These are phyloP conservation scores for Archivesica marissinica DNA, from an alignment of 1,140 invertebrate species.

Conservation along the genomic window DNA sequence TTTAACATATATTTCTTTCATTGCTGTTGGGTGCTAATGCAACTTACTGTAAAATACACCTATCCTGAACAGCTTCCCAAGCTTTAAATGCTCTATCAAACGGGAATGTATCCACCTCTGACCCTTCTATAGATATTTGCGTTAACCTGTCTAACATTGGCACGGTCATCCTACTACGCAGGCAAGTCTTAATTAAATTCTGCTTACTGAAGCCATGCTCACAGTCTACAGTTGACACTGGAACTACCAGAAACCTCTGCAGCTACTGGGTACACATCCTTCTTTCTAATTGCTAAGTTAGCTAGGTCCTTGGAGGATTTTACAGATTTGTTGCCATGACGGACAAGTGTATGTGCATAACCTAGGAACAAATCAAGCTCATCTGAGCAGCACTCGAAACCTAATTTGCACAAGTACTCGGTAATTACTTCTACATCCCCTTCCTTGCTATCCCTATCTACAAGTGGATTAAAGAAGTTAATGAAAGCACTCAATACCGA, in stretches of 20 bases:
- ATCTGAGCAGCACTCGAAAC: conserved; percentile 5
- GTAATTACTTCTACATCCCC: neutral
- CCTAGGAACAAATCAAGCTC: neutral
- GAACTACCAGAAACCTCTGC: conserved; percentile 24
- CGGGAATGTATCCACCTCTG: neutral
- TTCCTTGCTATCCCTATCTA: conserved; percentile 22
- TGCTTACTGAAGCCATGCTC: conserved; percentile 41
- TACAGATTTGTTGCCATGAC: conserved; percentile 4
- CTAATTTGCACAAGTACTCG: neutral
- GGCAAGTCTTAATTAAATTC: conserved; percentile 47
- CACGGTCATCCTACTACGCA: neutral
- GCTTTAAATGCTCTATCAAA: conserved; percentile 38
- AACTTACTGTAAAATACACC: conserved; percentile 36
- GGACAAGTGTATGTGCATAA: neutral
- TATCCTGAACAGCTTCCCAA: conserved; percentile 1
- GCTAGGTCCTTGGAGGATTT: conserved; percentile 27
- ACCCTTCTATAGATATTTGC: conserved; percentile 12
- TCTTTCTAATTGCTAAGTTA: conserved; percentile 21
- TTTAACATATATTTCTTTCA: no score
- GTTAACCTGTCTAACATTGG: neutral
- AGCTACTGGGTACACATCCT: conserved; percentile 39
- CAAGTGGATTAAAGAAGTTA: conserved; percentile 19
- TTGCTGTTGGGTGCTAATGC: no score
- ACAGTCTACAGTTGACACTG: conserved; percentile 39
- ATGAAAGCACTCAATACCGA: neutral